Percentiles rank a stretch among this genome's conserved stretches.
Conservation (phyloP, 2,797 vertebrate species). For the Pampus argenteus region DNA sequence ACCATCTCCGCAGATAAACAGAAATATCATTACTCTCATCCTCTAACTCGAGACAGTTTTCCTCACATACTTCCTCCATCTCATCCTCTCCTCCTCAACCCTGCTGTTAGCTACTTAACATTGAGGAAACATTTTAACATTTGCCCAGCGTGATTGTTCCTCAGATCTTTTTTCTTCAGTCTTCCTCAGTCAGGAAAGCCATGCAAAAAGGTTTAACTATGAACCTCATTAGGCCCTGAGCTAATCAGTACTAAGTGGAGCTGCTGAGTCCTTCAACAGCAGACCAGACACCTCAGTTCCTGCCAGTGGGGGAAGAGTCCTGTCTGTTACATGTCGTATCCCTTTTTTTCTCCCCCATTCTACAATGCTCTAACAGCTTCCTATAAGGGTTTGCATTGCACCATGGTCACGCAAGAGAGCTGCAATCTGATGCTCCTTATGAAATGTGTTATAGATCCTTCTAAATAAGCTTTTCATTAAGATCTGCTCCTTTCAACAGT, state of each 20-base stretch:
- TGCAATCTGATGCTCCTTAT: neutral
- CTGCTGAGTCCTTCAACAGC: constrained; percentile 14
- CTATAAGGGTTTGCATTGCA: constrained; percentile 21
- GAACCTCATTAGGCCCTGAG: constrained; percentile 33
- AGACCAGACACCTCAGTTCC: constrained; percentile 8
- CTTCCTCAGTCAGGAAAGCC: constrained; percentile 36
- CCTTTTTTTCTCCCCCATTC: constrained; percentile 8
- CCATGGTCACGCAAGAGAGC: neutral
- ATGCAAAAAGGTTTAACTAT: constrained; percentile 43
- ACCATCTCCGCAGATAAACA: constrained; percentile 87
- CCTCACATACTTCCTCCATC: constrained; percentile 67
- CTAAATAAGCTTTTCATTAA: neutral
- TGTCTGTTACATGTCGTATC: neutral
- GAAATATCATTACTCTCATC: constrained; percentile 83
- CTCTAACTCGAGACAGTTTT: constrained; percentile 61
- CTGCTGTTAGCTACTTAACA: constrained; percentile 17
- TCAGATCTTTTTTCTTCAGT: constrained; percentile 28
- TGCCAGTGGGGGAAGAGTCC: constrained; percentile 9
- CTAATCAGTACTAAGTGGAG: constrained; percentile 48
- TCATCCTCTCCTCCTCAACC: constrained; percentile 43
- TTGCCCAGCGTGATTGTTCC: neutral
- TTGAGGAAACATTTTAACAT: constrained; percentile 36
- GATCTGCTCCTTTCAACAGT: constrained; percentile 6
- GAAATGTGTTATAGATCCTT: too few species aligned
- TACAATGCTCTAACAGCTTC: constrained; percentile 32